A percentile compares a stretch with the other conserved stretches of the same genome.
These are phyloP conservation scores for Elanoides forficatus DNA, from an alignment of 2,113 vertebrate species.

Conservation along the genomic window DNA sequence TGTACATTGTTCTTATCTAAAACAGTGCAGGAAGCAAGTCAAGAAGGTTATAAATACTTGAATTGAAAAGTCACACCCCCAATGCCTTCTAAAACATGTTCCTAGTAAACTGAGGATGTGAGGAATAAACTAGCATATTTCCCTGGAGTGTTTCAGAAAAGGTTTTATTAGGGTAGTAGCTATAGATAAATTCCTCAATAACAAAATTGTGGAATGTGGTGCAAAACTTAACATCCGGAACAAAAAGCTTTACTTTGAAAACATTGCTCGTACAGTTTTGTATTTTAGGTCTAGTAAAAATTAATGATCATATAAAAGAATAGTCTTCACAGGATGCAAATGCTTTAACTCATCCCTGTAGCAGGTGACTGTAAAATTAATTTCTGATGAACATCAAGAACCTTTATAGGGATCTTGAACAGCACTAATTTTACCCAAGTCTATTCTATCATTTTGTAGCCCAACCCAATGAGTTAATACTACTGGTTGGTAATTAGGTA, in stretches of 20 bases:
- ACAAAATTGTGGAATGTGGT: not conserved
- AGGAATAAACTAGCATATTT: not conserved
- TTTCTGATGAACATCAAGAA: not conserved
- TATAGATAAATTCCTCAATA: not conserved
- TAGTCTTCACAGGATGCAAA: not conserved
- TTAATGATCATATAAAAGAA: not conserved
- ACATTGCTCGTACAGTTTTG: not conserved
- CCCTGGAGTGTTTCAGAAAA: not conserved
- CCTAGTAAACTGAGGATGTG: not conserved
- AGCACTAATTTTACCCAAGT: too few relatives aligned
- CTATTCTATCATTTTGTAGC: not conserved
- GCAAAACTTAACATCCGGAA: not conserved
- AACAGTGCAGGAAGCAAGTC: not conserved
- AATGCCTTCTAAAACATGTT: not conserved
- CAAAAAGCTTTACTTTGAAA: not conserved
- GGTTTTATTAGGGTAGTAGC: not conserved
- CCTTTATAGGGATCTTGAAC: not conserved
- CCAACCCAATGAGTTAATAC: not conserved
- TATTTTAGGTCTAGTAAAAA: not conserved
- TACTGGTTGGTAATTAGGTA: not conserved
- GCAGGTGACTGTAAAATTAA: not conserved
- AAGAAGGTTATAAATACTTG: not conserved
- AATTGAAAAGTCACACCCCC: not conserved
- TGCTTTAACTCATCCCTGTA: not conserved
- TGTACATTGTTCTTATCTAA: not conserved